These are phyloP conservation scores for Tethya wilhelma DNA, from an alignment of 37 sponge, comb jelly and placozoan species.

Conservation along the genomic window DNA sequence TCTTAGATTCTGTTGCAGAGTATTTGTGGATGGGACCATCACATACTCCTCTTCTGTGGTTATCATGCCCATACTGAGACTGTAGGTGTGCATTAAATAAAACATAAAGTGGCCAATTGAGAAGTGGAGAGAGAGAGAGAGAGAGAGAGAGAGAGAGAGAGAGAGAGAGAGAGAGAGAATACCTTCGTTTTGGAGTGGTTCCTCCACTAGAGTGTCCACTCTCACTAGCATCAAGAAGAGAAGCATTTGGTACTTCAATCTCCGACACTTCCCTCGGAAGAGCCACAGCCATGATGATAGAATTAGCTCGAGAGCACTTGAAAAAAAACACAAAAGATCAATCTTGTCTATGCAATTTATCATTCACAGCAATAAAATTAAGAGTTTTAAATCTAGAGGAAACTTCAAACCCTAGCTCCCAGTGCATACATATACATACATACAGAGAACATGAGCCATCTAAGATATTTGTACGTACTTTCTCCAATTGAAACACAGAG, in stretches of 20 bases:
- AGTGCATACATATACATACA: too few species aligned
- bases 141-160: too few species aligned
- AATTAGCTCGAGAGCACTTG: slow-evolving; percentile 33
- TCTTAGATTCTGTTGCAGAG: not conserved
- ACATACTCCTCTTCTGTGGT: not conserved
- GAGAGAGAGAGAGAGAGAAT: too few species aligned
- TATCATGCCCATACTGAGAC: not conserved
- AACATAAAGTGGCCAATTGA: not conserved
- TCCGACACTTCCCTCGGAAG: slow-evolving; percentile 67
- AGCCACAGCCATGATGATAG: slow-evolving; percentile 62
- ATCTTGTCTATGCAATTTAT: not conserved
- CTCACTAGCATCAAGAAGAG: slow-evolving; percentile 9
- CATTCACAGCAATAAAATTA: not conserved
- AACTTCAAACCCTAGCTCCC: too few species aligned
- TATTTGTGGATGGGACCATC: not conserved
- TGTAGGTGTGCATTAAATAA: not conserved
- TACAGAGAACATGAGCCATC: not conserved
- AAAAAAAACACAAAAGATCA: not conserved
- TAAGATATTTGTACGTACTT: not conserved
- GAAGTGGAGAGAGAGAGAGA: not conserved
- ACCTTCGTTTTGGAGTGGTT: slow-evolving; percentile 33
- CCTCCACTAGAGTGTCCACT: not conserved
- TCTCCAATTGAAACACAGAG: not conserved
- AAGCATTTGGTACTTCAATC: slow-evolving; percentile 60
- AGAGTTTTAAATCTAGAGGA: too few species aligned